Base-by-base conservation (phyloP, 2,888 invertebrate genomes). In the Trachelus stipa region DNA sequence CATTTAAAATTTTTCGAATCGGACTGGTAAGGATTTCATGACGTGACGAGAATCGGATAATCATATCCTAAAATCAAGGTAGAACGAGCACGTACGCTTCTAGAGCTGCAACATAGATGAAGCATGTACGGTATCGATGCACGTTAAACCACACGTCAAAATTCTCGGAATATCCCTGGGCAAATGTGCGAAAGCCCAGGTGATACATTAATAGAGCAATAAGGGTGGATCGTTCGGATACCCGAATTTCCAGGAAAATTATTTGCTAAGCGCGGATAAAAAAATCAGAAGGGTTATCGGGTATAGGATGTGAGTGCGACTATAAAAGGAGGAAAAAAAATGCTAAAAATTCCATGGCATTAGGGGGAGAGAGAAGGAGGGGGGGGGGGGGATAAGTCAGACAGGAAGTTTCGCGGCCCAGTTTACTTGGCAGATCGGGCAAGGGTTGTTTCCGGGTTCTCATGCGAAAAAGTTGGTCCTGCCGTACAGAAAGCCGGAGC, bases 401-500 rank as follows among this genome's bases (percentile, higher is more conserved):
- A 23, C 56, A 6, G 56, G 23, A 56, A 56, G 56, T 23, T 23
- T 56, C 56, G 56, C 23, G 56, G 56, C 56, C 56, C 56, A 56
- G 23, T 56, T 56, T 56, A 56, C 23, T 56, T 56, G 56, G 6
- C 56, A 56, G 56, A 23, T 1, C 56, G 9, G 9, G 23, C 23
- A 56, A 56, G 23, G 56, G 56, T 23, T 56, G 56, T 56, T 56
- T 56, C 56, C 56, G 23, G 56, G 56, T 23, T 2, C 56, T 15
- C 23, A 23, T 9, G 56, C 23, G 56, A 56, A 56, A 56, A 56
- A 75, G 75, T 35, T 30, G 33, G 30, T 69, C 15, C 69, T 15
- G 75, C 11, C 34, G 73, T 75, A 35, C 33, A 56, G 76, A 77
- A 56, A 68, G 40, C 73, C 69, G 34, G 75, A 68, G 76, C 12